Base-by-base conservation (phyloP, 2,797 vertebrate species). In the Poeciliopsis presidionis region DNA sequence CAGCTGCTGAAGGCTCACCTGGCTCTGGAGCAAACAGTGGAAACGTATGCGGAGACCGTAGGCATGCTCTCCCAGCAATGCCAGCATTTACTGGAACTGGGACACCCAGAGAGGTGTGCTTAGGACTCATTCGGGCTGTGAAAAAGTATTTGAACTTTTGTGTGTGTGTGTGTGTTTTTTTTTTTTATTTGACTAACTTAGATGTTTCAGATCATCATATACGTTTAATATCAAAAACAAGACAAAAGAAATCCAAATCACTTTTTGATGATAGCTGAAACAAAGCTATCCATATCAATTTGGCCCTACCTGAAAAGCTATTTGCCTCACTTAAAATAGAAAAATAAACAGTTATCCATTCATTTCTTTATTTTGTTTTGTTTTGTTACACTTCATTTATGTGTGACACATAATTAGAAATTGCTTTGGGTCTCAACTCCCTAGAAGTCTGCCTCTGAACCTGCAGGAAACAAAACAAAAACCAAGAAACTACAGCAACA, bases 21-120 rank as follows among this genome's bases (percentile, higher is more conserved):
- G 91, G 95, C 96, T 49, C 90, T 98, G 87, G 98, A 99, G 90
- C 97, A 98, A 92, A 97, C 96, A 5, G 96, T 99, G 90, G 97
- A 97, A 36, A 96, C 96, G 80, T 99, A 98, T 1, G 96, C 96
- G 3, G 96, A 96, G 90, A 96, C 96, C 3, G 95, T 99, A 22
- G 96, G 96, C 83, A 96, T 97, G 94, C 95, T 99, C 33, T 96
- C 97, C 2, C 95, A 95, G 86, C 96, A 97, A 86, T 97, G 97
- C 90, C 96, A 97, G 36, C 96, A 95, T 41, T 95, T 98, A 89
- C 93, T 96, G 78, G 96, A 97, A 79, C 88, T 96, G 0, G 96
- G 95, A 61, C 98, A 99, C 88, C 98, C 98, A 0, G 97, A 99
- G 72, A 98, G 96, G 97, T 97, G 82, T 14, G 80, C 18, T 72